phyloP scores from a whole-genome alignment of 2,113 vertebrate species.

The Amazona guildingii region DNA sequence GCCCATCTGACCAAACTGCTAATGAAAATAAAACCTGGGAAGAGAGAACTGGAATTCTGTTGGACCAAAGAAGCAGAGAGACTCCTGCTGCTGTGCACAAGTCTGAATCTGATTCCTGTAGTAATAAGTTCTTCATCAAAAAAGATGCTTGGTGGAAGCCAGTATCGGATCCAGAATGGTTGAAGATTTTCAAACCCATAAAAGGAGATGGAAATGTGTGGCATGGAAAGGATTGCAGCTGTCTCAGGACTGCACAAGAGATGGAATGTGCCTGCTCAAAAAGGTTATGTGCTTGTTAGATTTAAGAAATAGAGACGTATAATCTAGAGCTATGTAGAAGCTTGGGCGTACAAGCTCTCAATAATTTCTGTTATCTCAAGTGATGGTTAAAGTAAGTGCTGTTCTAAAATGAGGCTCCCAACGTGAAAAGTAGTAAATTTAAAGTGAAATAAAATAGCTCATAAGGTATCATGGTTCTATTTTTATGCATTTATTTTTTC shows the following conservation, averaged over 20 bases:
- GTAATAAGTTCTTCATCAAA: background rate
- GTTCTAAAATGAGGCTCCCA: background rate
- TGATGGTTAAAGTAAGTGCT: background rate
- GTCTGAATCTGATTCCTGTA: background rate
- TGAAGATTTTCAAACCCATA: constrained; percentile 66
- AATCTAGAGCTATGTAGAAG: background rate
- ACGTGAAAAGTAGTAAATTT: background rate
- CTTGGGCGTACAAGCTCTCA: background rate
- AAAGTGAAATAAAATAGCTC: constrained; percentile 8
- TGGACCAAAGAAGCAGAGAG: background rate
- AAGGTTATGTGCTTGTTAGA: constrained; percentile 33
- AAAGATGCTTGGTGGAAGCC: background rate
- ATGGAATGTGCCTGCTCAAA: background rate
- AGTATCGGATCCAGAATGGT: constrained; percentile 60
- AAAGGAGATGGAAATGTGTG: background rate
- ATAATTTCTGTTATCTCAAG: background rate
- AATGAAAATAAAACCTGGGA: background rate
- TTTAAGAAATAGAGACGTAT: background rate
- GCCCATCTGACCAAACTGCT: background rate
- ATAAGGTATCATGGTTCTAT: background rate
- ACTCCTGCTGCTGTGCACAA: background rate
- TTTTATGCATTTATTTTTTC: background rate
- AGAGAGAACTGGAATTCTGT: background rate
- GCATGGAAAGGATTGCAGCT: background rate
- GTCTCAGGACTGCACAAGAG: background rate